These are phyloP conservation scores for Xiphydria camelus DNA, from an alignment of 2,888 invertebrate genomes.

Conservation along the genomic window DNA sequence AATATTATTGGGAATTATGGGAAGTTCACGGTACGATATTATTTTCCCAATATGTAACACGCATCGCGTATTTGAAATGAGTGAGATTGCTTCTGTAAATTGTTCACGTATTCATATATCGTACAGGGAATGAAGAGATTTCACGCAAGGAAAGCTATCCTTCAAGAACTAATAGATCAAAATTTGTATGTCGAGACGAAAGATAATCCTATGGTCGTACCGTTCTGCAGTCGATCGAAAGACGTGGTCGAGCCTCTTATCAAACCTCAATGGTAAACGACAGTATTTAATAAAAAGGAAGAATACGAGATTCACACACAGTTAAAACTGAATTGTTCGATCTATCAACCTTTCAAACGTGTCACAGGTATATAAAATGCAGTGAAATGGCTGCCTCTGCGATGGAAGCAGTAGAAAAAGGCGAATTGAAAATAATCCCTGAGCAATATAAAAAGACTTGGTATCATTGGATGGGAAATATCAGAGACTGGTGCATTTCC, in stretches of 20 bases:
- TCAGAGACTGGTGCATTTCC: conserved; percentile 98
- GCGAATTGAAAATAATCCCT: conserved; percentile 87
- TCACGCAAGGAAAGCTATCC: conserved; percentile 80
- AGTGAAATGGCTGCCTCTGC: conserved; percentile 88
- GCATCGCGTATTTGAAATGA: too few species aligned
- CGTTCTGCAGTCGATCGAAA: conserved; percentile 93
- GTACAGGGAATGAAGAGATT: conserved; percentile 87
- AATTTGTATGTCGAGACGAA: conserved; percentile 77
- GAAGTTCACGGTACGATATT: conserved; percentile 72
- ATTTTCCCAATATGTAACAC: too few species aligned
- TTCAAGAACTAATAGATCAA: conserved; percentile 73
- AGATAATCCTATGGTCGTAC: conserved; percentile 95
- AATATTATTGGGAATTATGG: conserved; percentile 78
- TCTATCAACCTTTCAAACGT: too few species aligned
- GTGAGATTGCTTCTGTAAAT: conserved; percentile 4
- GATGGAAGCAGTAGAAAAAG: conserved; percentile 75
- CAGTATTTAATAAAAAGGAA: conserved; percentile 5
- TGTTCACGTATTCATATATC: conserved; percentile 14
- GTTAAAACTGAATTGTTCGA: too few species aligned
- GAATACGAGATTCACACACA: conserved; percentile 1
- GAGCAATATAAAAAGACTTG: conserved; percentile 90
- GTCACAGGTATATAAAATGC: conserved; percentile 79
- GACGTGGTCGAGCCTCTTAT: conserved; percentile 96
- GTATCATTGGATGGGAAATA: conserved; percentile 95
- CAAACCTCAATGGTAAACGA: conserved; percentile 89